Conservation (phyloP, 23 tunicate genomes). For the Corella eumyota region DNA sequence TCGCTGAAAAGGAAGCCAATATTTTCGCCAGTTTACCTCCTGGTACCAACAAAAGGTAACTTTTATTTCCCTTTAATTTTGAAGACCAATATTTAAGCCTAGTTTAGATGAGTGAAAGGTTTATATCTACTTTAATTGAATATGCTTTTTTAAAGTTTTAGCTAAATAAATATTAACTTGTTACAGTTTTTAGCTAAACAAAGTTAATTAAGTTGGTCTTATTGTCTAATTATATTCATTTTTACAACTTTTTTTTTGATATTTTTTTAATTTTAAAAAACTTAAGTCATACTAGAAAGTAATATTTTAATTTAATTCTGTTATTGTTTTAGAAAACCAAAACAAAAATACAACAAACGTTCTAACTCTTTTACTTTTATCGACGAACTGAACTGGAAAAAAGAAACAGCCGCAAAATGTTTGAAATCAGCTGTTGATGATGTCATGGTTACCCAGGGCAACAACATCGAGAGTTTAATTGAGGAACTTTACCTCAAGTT, state of each 20-base stretch:
- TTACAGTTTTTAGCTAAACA: too few relatives aligned
- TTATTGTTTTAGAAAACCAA: conserved; percentile 34
- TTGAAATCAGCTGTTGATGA: conserved; percentile 47
- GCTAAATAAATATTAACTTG: too few relatives aligned
- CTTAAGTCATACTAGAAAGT: too few relatives aligned
- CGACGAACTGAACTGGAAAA: conserved; percentile 62
- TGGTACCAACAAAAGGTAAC: conserved; percentile 53
- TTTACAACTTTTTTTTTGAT: too few relatives aligned
- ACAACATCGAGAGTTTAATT: conserved; percentile 22
- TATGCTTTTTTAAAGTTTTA: too few relatives aligned
- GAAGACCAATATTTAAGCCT: too few relatives aligned
- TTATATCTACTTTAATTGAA: too few relatives aligned
- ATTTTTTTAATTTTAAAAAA: too few relatives aligned
- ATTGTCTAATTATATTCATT: too few relatives aligned
- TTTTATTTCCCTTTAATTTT: not conserved
- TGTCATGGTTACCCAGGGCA: not conserved
- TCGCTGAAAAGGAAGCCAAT: conserved; percentile 64
- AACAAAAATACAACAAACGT: conserved; percentile 63
- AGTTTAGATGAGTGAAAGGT: too few relatives aligned
- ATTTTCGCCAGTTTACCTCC: conserved; percentile 71
- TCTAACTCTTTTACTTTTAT: conserved; percentile 38
- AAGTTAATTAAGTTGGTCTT: too few relatives aligned
- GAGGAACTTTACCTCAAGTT: conserved; percentile 50
- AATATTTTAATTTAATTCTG: not conserved
- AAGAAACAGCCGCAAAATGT: conserved; percentile 64